Percentiles rank a stretch among this genome's conserved stretches.
Conservation (phyloP, 2,888 invertebrate genomes). For the Microctonus brassicae region DNA sequence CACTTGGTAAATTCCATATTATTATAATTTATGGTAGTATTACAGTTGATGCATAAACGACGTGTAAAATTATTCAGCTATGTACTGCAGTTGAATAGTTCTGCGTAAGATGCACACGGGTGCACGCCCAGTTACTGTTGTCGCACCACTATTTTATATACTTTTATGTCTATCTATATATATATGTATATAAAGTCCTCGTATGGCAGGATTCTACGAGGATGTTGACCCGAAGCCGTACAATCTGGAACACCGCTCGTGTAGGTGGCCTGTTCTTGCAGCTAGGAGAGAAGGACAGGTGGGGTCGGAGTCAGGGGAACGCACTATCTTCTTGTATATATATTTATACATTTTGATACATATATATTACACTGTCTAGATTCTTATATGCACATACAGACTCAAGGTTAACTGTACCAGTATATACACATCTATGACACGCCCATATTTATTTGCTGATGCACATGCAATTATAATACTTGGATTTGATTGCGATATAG, state of each 20-base stretch:
- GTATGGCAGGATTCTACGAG: constrained; percentile 29
- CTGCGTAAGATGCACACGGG: constrained; percentile 5
- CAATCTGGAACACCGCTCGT: constrained; percentile 34
- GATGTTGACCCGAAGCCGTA: constrained; percentile 29
- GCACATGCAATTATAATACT: neutral
- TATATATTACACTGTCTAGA: constrained; percentile 25
- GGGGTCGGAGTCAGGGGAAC: constrained; percentile 6
- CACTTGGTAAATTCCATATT: neutral
- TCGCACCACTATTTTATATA: constrained; percentile 7
- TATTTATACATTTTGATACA: constrained; percentile 15
- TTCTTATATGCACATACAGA: constrained; percentile 15
- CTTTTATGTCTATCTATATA: too few relatives aligned
- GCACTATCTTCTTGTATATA: constrained; percentile 35
- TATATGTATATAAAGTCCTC: constrained; percentile 25
- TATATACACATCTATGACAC: constrained; percentile 11
- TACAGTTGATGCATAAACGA: neutral
- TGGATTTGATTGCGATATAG: neutral
- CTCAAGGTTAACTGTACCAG: constrained; percentile 41
- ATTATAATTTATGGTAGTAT: neutral
- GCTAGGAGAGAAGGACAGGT: constrained; percentile 27
- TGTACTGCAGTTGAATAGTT: neutral
- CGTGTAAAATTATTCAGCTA: neutral
- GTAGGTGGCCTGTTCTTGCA: constrained; percentile 33
- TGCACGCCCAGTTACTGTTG: neutral
- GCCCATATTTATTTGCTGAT: constrained; percentile 18